phyloP scores from a whole-genome alignment of 2,888 invertebrate species.

The Hoplodrina ambigua region DNA sequence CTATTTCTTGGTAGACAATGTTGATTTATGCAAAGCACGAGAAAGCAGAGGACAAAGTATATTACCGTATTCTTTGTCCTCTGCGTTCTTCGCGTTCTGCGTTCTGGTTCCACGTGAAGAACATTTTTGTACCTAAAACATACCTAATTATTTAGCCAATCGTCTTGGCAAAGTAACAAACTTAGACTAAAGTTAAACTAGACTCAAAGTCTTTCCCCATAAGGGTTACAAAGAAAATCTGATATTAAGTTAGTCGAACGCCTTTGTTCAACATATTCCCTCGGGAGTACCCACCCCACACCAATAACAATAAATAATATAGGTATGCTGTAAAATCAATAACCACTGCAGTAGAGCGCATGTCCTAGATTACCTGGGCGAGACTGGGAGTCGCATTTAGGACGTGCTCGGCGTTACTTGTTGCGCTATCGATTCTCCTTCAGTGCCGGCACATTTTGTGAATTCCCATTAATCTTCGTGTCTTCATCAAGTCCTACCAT shows the following conservation, averaged over 20 bases:
- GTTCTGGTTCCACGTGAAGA: too few relatives aligned
- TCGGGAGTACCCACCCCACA: conserved; percentile 1
- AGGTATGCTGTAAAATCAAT: conserved; percentile 44
- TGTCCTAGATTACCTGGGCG: conserved; percentile 46
- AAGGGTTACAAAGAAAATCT: neutral
- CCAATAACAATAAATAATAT: conserved; percentile 28
- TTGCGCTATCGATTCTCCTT: conserved; percentile 26
- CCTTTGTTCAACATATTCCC: conserved; percentile 24
- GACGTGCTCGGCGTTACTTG: conserved; percentile 35
- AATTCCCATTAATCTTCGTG: neutral
- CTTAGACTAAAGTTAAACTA: neutral
- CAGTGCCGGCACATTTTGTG: neutral
- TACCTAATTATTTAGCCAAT: neutral
- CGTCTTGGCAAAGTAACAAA: neutral
- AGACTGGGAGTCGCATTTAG: conserved; percentile 12
- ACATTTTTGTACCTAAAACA: too few relatives aligned
- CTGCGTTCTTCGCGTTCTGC: too few relatives aligned
- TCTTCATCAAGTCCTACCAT: neutral
- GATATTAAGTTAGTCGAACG: conserved; percentile 13
- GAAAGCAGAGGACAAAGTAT: neutral
- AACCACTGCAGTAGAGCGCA: conserved; percentile 50
- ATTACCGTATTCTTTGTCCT: neutral
- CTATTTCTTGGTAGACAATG: neutral
- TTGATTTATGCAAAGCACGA: neutral
- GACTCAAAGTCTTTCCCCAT: neutral